These are phyloP conservation scores for Megalops cyprinoides DNA, from an alignment of 2,797 vertebrate species.

Conservation along the genomic window DNA sequence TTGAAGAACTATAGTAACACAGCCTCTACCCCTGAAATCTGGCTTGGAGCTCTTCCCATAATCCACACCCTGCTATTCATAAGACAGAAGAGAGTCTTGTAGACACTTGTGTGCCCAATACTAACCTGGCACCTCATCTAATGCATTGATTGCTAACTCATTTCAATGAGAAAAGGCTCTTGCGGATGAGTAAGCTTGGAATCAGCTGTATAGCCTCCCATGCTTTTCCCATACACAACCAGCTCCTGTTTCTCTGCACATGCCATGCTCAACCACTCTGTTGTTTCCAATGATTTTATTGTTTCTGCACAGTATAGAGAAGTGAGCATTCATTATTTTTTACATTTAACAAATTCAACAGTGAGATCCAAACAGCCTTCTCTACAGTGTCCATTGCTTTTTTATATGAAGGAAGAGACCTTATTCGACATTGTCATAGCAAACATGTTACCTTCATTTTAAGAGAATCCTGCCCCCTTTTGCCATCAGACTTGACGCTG, in stretches of 20 bases:
- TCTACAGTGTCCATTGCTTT: slow-evolving; percentile 29
- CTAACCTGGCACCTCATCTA: slow-evolving; percentile 58
- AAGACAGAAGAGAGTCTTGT: slow-evolving; percentile 1
- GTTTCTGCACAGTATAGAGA: slow-evolving; percentile 18
- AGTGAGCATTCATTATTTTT: slow-evolving; percentile 1
- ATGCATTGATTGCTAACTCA: slow-evolving; percentile 48
- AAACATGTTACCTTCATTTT: slow-evolving; percentile 23
- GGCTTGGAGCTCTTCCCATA: slow-evolving; percentile 1
- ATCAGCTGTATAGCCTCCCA: slow-evolving; percentile 64
- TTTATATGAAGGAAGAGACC: slow-evolving; percentile 27
- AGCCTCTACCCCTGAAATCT: slow-evolving; percentile 50
- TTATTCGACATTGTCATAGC: slow-evolving; percentile 26
- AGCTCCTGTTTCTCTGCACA: slow-evolving; percentile 11
- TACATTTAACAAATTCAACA: slow-evolving; percentile 21
- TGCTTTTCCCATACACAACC: slow-evolving; percentile 5
- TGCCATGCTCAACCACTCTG: slow-evolving; percentile 7
- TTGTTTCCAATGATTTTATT: slow-evolving; percentile 13
- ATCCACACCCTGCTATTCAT: slow-evolving; percentile 3
- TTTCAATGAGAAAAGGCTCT: slow-evolving; percentile 53
- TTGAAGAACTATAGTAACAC: slow-evolving; percentile 24
- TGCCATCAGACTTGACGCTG: slow-evolving; percentile 17
- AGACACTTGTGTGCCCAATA: slow-evolving; percentile 31
- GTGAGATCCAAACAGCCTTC: slow-evolving; percentile 21
- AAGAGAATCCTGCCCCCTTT: neutral
- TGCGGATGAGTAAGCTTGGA: slow-evolving; percentile 59